A percentile compares a stretch with the other conserved stretches of the same genome.
Conservation (phyloP, 2,888 invertebrate species). For the Mamestra brassicae region DNA sequence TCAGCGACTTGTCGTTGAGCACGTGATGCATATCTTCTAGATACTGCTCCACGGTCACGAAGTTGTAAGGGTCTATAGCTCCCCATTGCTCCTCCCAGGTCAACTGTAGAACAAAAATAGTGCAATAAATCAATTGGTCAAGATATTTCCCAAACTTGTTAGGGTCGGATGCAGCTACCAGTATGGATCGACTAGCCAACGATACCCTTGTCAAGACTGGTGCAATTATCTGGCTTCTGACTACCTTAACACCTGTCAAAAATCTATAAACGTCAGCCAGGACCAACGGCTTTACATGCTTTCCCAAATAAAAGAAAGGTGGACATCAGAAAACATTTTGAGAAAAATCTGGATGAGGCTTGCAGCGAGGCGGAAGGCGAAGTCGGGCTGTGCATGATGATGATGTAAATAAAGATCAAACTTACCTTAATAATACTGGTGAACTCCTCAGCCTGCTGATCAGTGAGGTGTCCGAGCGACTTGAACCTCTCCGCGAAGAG, state of each 20-base stretch:
- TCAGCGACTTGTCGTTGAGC: conserved; percentile 93
- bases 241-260: too few relatives aligned
- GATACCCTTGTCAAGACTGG: too few relatives aligned
- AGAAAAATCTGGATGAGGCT: neutral
- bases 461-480: conserved; percentile 93
- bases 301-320: neutral
- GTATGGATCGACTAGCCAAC: too few relatives aligned
- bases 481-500: conserved; percentile 94
- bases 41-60: conserved; percentile 95
- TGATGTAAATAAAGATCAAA: neutral
- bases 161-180: too few relatives aligned
- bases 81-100: conserved; percentile 97
- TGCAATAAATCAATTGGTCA: neutral
- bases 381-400: neutral
- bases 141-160: too few relatives aligned
- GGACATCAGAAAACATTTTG: neutral
- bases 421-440: conserved; percentile 93
- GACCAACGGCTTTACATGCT: neutral
- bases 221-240: too few relatives aligned
- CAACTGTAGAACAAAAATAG: conserved; percentile 18
- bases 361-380: neutral
- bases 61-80: conserved; percentile 95
- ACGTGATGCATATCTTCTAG: conserved; percentile 96
- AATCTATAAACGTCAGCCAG: too few relatives aligned
- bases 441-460: conserved; percentile 93